phyloP scores from a whole-genome alignment of 2,113 vertebrate species.

The Poicephalus gulielmi region DNA sequence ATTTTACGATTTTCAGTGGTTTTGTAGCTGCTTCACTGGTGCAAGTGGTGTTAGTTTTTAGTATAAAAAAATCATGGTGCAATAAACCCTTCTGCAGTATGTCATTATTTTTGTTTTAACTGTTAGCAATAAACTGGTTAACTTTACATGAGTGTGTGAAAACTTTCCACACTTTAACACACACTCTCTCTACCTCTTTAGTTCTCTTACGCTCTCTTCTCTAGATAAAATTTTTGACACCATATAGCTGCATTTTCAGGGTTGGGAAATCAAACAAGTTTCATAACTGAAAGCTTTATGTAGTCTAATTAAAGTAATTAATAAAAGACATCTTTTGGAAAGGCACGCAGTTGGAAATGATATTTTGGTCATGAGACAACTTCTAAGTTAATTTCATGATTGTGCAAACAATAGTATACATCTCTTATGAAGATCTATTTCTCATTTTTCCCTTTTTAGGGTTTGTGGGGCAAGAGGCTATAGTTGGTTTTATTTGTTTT shows the following conservation, averaged over 20 bases:
- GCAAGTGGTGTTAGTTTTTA: neutral
- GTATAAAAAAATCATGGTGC: neutral
- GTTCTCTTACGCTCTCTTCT: neutral
- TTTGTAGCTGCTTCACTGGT: neutral
- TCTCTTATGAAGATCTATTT: neutral
- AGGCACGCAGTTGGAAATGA: neutral
- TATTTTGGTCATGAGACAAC: neutral
- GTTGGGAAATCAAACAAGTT: neutral
- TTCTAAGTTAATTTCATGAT: neutral
- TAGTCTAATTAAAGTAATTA: neutral
- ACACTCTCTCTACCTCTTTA: neutral
- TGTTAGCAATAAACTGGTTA: neutral
- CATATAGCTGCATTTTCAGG: neutral
- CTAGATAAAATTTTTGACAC: neutral
- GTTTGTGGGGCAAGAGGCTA: neutral
- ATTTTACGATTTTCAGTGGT: neutral
- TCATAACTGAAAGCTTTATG: neutral
- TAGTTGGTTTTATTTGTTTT: neutral
- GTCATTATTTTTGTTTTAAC: neutral
- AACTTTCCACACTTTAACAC: neutral
- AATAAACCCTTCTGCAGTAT: neutral
- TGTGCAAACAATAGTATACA: neutral
- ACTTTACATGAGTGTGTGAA: neutral
- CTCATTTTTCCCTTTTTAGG: neutral
- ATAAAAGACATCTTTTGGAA: neutral